Percentiles rank a stretch among this genome's conserved stretches.
Conservation (phyloP, 2,797 vertebrate species). For the Scleropages formosus region DNA sequence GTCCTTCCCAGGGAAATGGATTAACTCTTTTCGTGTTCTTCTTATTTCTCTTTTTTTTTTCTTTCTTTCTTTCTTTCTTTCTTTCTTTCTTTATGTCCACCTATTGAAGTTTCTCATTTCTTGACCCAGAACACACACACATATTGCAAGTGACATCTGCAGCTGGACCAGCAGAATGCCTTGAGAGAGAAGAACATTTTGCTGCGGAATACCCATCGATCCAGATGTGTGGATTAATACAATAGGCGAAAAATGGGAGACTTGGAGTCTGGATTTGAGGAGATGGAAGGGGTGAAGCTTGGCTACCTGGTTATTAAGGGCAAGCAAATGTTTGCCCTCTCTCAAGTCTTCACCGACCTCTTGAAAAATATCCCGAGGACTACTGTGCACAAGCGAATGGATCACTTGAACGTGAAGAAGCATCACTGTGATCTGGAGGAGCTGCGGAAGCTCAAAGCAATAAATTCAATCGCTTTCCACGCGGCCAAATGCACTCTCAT, state of each 20-base stretch:
- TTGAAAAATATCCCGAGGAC: constrained; percentile 99
- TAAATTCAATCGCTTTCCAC: constrained; percentile 97
- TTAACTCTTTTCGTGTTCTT: constrained; percentile 62
- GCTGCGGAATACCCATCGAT: constrained; percentile 40
- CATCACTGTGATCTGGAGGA: constrained; percentile 98
- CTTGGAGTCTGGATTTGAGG: constrained; percentile 97
- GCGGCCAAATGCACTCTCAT: constrained; percentile 99
- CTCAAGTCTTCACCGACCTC: constrained; percentile 99
- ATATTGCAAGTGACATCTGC: constrained; percentile 76
- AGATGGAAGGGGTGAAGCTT: constrained; percentile 97
- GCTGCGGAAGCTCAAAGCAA: constrained; percentile 97
- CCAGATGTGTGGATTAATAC: constrained; percentile 80
- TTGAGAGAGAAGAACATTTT: constrained; percentile 65
- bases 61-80: too few species aligned
- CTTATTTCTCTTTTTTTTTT: constrained; percentile 55
- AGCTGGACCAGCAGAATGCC: constrained; percentile 88
- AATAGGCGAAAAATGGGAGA: constrained; percentile 89
- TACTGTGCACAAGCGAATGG: constrained; percentile 99
- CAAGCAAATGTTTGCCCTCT: constrained; percentile 99
- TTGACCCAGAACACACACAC: constrained; percentile 70
- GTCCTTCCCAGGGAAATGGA: constrained; percentile 66
- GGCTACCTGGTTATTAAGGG: constrained; percentile 98
- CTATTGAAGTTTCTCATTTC: constrained; percentile 79
- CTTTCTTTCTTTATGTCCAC: too few species aligned
- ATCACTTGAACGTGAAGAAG: constrained; percentile 96